Evolutionary conservation across 2,888 invertebrate genomes (phyloP), one percentile per base, ranked within the genome.

Genomic region (Lycophotia porphyrea): DNA sequence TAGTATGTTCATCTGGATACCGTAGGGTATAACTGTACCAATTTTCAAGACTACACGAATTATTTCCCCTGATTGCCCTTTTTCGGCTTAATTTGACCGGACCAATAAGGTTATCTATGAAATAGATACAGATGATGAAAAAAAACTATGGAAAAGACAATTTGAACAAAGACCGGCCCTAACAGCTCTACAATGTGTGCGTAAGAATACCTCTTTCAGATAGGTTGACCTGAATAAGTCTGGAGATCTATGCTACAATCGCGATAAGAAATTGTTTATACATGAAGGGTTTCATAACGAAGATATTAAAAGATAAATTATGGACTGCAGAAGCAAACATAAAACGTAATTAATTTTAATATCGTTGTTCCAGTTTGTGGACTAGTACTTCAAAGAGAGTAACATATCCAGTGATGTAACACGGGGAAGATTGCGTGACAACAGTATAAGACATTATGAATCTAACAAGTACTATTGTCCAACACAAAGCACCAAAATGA

Each of bases 221-320:
- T 86, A 88, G 68, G 77, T 69, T 82, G 87, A 82, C 84, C 84
- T 85, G 65, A 84, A 86, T 86, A 75, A 34, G 36, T 34, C 63
- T 79, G 18, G 76, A 84, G 78, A 80, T 89, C 80, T 83, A 76
- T 80, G 82, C 71, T 82, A 74, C 69, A 72, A 81, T 78, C 75
- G 78, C 61, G 80, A 87, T 82, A 81, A 87, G 72, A 78, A 71
- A 74, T 81, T 67, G 78, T 81, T 82, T 76, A 82, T 78, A 70
- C n/a, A n/a, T 68, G 55, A 68, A 55, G 61, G 21, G 63, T 82
- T 80, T 79, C 66, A 58, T 67, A 74, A 79, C 65, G 52, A 64
- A 49, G 78, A 66, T 71, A 74, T 58, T 60, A 73, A 76, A 76
- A 80, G 76, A 84, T 84, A 84, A 73, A 52, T 36, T 44, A 70